These are phyloP conservation scores for Epinephelus malabaricus DNA, from an alignment of 2,797 vertebrate genomes.

Conservation along the genomic window DNA sequence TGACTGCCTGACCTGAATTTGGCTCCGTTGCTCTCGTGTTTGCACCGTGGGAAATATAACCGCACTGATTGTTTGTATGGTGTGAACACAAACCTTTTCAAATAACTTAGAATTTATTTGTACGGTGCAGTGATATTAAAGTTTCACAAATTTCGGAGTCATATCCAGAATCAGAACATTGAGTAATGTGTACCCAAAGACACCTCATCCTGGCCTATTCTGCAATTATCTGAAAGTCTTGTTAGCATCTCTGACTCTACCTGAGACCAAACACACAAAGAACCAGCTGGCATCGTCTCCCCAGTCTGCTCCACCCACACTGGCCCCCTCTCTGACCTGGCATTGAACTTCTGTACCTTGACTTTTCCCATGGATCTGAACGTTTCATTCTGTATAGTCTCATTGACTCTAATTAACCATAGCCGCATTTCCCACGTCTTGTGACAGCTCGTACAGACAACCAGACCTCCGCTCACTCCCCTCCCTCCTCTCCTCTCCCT, in stretches of 20 bases:
- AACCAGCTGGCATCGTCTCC: neutral
- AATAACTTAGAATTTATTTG: neutral
- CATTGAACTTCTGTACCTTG: slow-evolving; percentile 48
- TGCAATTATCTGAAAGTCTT: neutral
- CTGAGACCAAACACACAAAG: slow-evolving; percentile 11
- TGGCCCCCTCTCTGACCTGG: slow-evolving; percentile 51
- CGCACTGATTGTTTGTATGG: neutral
- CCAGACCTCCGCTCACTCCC: slow-evolving; percentile 39
- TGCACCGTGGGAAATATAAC: slow-evolving; percentile 10
- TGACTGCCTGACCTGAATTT: slow-evolving; percentile 5
- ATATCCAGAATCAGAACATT: neutral
- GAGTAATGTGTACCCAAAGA: neutral
- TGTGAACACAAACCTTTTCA: neutral
- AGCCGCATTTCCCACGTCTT: slow-evolving; percentile 73
- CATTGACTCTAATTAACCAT: slow-evolving; percentile 75
- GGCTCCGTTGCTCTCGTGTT: neutral
- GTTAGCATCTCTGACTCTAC: neutral
- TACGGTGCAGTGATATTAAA: neutral
- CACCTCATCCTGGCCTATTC: neutral
- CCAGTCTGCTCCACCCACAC: neutral
- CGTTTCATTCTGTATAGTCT: slow-evolving; percentile 36
- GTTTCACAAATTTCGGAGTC: neutral
- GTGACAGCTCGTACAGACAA: slow-evolving; percentile 69
- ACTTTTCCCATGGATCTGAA: slow-evolving; percentile 64
- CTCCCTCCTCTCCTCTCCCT: neutral